Percentiles rank a stretch among this genome's conserved stretches.
Evolutionary conservation across 2,113 vertebrate species (phyloP).

Genomic region (Motacilla alba): DNA sequence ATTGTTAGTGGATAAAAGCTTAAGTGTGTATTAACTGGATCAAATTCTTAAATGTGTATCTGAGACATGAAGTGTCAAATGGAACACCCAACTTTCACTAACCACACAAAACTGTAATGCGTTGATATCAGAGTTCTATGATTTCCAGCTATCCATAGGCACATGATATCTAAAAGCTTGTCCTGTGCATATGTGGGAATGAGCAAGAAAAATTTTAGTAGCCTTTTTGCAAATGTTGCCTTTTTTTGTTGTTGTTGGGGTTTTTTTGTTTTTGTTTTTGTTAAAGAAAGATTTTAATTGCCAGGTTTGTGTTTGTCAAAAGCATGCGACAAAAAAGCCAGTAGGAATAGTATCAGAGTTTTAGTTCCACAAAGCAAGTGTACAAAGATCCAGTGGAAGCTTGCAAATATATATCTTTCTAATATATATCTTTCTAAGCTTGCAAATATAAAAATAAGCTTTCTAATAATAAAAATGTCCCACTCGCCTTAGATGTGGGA

Average conservation of each 20-base stretch:
- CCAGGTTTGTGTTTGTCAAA: neutral
- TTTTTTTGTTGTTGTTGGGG: neutral
- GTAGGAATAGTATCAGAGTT: neutral
- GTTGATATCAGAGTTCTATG: neutral
- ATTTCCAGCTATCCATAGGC: neutral
- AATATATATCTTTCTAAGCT: neutral
- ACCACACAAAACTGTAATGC: neutral
- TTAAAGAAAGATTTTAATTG: neutral
- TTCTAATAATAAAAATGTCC: constrained; percentile 14
- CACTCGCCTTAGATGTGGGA: neutral
- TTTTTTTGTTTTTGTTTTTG: too few species aligned
- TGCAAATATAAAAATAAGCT: neutral
- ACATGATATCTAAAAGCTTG: neutral
- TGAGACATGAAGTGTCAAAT: neutral
- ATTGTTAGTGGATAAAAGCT: constrained; percentile 12
- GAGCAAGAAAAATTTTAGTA: neutral
- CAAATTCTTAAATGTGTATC: neutral
- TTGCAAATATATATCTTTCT: neutral
- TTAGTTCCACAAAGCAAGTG: neutral
- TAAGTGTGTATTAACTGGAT: neutral
- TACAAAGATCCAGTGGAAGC: neutral
- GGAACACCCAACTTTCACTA: neutral
- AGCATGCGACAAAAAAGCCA: neutral
- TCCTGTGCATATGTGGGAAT: neutral
- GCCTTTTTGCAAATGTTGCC: neutral